Evolutionary conservation across 2,888 invertebrate species (phyloP).

Genomic region (Caenorhabditis zanzibari): DNA sequence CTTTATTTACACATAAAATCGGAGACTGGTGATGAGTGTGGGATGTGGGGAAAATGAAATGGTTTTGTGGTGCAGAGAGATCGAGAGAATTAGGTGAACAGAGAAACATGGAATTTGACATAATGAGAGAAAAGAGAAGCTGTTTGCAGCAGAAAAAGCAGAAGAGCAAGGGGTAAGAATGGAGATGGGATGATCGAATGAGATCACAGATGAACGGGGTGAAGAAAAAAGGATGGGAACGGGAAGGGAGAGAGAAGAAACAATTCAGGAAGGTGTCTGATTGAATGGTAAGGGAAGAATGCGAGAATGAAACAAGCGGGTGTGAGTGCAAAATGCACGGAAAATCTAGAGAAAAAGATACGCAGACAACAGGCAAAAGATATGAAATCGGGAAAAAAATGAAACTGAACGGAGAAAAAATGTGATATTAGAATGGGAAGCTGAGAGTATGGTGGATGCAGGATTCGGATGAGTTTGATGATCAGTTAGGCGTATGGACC

Average conservation of each 20-base stretch:
- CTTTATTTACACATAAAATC: constrained; percentile 62
- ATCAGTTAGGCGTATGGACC: constrained; percentile 43
- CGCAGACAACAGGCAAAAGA: constrained; percentile 51
- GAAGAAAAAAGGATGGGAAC: constrained; percentile 1
- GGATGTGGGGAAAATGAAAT: constrained; percentile 9
- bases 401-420: constrained; percentile 17
- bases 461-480: neutral
- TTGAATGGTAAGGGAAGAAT: neutral
- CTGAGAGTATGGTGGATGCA: neutral
- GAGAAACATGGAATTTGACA: constrained; percentile 3
- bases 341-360: constrained; percentile 39
- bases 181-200: neutral
- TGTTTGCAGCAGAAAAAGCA: constrained; percentile 34
- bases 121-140: constrained; percentile 12
- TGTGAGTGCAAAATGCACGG: constrained; percentile 31
- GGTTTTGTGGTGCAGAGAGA: constrained; percentile 12
- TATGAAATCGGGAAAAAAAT: constrained; percentile 26
- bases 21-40: constrained; percentile 7
- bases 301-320: neutral
- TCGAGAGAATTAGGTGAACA: constrained; percentile 12
- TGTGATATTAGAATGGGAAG: constrained; percentile 30
- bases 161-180: constrained; percentile 32
- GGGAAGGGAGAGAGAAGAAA: constrained; percentile 1
- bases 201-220: constrained; percentile 51
- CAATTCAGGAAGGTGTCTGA: constrained; percentile 1